Evolutionary conservation across 2,113 vertebrate genomes (phyloP).

Genomic region (Rhinoptilus africanus): DNA sequence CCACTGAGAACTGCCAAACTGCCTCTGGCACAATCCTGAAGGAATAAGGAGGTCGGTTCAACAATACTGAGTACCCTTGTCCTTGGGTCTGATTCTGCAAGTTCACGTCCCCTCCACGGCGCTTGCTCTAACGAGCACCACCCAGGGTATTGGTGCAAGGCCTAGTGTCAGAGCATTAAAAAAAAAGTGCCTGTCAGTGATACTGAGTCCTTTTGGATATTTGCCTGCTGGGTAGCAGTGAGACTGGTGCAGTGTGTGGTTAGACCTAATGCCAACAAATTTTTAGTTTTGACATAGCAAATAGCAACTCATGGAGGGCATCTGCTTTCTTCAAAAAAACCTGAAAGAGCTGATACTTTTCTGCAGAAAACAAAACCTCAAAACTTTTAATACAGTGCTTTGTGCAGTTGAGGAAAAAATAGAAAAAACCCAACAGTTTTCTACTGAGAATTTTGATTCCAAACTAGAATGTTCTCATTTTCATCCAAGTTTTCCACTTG

Average conservation of each 20-base stretch:
- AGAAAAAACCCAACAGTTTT: neutral
- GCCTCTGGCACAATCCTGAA: neutral
- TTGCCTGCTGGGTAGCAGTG: neutral
- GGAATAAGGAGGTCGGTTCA: neutral
- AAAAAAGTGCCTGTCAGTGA: neutral
- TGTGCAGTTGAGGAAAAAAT: neutral
- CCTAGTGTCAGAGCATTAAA: neutral
- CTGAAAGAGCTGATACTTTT: neutral
- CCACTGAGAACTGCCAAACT: neutral
- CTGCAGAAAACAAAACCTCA: neutral
- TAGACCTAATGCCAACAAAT: neutral
- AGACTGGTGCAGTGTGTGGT: rapidly evolving
- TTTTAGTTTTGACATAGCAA: neutral
- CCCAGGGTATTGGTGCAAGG: neutral
- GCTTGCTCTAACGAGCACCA: neutral
- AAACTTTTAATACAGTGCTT: neutral
- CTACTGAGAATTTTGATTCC: slow-evolving; percentile 5
- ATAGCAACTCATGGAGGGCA: neutral
- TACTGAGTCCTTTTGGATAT: neutral
- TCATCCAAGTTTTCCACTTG: slow-evolving; percentile 25
- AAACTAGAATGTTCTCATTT: slow-evolving; percentile 45
- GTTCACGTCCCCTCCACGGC: neutral
- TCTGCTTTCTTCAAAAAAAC: neutral
- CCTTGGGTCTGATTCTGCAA: neutral
- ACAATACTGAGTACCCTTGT: neutral